These are phyloP conservation scores for Nematopogon swammerdamellus DNA, from an alignment of 2,888 invertebrate species.

Conservation along the genomic window DNA sequence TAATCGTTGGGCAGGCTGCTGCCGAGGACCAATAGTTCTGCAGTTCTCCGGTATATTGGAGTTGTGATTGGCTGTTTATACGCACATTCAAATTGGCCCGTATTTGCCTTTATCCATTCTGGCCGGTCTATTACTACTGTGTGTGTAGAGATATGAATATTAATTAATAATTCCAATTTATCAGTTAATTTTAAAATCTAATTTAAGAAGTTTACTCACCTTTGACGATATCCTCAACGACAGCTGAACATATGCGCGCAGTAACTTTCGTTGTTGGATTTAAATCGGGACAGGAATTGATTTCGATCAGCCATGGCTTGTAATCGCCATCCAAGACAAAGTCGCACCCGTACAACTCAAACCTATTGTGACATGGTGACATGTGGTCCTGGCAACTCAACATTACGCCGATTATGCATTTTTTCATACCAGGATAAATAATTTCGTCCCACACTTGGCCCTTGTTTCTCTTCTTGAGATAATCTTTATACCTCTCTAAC, in stretches of 20 bases:
- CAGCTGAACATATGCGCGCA: slow-evolving; percentile 74
- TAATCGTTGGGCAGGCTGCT: slow-evolving; percentile 26
- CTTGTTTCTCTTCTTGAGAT: slow-evolving; percentile 53
- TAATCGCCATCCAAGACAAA: slow-evolving; percentile 85
- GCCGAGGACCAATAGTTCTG: slow-evolving; percentile 29
- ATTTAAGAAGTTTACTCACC: slow-evolving; percentile 41
- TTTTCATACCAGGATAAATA: slow-evolving; percentile 83
- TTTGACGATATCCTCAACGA: slow-evolving; percentile 83
- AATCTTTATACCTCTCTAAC: slow-evolving; percentile 65
- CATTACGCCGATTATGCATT: slow-evolving; percentile 77
- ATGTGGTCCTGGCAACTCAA: slow-evolving; percentile 74
- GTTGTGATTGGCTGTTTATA: slow-evolving; percentile 36
- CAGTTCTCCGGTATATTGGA: slow-evolving; percentile 22
- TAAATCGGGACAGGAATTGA: slow-evolving; percentile 87
- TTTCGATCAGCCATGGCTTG: slow-evolving; percentile 88
- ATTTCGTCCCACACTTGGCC: slow-evolving; percentile 65
- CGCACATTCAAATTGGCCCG: slow-evolving; percentile 59
- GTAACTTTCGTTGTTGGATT: slow-evolving; percentile 80
- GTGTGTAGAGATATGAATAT: not conserved
- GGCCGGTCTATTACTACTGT: slow-evolving; percentile 53
- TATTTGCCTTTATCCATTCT: slow-evolving; percentile 33
- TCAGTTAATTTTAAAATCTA: too few species aligned
- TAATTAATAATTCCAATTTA: not conserved
- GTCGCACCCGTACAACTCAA: slow-evolving; percentile 91
- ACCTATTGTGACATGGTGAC: slow-evolving; percentile 67